A percentile compares a stretch with the other conserved stretches of the same genome.
Evolutionary conservation across 2,888 invertebrate species (phyloP).

Genomic region (Pseudococcus jackbeardsleyi): DNA sequence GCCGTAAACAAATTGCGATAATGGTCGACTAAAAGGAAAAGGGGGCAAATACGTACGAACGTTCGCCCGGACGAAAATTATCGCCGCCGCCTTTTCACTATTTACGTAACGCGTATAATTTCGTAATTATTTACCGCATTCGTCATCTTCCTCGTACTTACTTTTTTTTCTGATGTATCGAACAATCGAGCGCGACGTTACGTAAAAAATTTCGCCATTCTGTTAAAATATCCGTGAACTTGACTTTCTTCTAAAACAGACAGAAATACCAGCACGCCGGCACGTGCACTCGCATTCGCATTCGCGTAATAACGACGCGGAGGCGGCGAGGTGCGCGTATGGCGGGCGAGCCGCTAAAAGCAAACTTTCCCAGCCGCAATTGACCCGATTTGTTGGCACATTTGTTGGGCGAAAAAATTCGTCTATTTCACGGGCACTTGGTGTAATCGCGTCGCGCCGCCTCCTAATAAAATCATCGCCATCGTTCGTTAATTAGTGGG

Average conservation of each 20-base stretch:
- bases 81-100: background rate
- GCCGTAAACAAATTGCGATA: too few relatives aligned
- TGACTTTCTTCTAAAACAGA: constrained; percentile 27
- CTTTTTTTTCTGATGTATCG: background rate
- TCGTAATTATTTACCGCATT: background rate
- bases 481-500: background rate
- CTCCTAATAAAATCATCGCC: background rate
- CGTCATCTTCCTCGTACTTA: background rate
- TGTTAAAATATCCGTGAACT: constrained; percentile 10
- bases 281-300: background rate
- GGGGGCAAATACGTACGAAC: too few relatives aligned
- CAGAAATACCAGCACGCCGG: background rate
- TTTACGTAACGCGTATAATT: background rate
- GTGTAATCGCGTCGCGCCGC: background rate
- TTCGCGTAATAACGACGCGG: background rate
- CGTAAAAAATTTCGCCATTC: constrained; percentile 15
- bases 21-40: too few relatives aligned
- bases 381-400: constrained; percentile 25
- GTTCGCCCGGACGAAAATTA: background rate
- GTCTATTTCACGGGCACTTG: constrained; percentile 28
- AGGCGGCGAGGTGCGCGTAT: too few relatives aligned
- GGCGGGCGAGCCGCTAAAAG: background rate
- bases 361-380: background rate
- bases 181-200: constrained; percentile 1
- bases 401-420: background rate